Base-by-base conservation (phyloP, 2,797 vertebrate genomes). In the Mus spretus region DNA sequence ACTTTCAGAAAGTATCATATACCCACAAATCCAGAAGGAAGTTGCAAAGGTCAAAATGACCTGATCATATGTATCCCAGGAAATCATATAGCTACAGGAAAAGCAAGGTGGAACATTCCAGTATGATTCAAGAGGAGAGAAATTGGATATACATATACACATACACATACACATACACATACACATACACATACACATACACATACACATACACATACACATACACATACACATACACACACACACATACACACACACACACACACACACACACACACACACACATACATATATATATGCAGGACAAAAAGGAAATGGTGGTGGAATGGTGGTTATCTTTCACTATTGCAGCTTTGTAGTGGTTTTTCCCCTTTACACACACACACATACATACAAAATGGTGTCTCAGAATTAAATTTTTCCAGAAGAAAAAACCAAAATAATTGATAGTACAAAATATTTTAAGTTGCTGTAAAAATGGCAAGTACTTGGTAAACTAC, bases 391-490 rank as follows among this genome's bases (percentile, higher is more conserved):
- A 31, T 5, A 70, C 34, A n/a, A 6, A 67, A 15, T 67, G 65
- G n/a, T n/a, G n/a, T 55, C 70, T 84, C 50, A 72, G 84, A 94
- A 70, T 67, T 82, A 37, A 85, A 70, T 31, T 34, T 63, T 65
- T 93, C 57, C 19, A 93, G 57, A 67, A 19, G 55, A 75, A 94
- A 81, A 34, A 63, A 84, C 24, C 34, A 88, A 94, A 93, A 93
- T 4, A 2, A 5, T 89, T 44, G 11, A 83, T 47, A 65, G 3
- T 65, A 40, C 70, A 86, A 95, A 94, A 63, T 53, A 55, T 91
- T 47, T 65, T 81, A 34, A 26, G 22, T 37, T 90, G 2, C 26
- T 24, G 9, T 19, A 70, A 24, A 59, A 63, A 93, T 55, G 67
- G 20, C 4, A 93, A 74, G 65, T 78, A 59, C 63, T 92, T 78